phyloP scores from a whole-genome alignment of 2,113 vertebrate genomes.

The Erinaceus europaeus region DNA sequence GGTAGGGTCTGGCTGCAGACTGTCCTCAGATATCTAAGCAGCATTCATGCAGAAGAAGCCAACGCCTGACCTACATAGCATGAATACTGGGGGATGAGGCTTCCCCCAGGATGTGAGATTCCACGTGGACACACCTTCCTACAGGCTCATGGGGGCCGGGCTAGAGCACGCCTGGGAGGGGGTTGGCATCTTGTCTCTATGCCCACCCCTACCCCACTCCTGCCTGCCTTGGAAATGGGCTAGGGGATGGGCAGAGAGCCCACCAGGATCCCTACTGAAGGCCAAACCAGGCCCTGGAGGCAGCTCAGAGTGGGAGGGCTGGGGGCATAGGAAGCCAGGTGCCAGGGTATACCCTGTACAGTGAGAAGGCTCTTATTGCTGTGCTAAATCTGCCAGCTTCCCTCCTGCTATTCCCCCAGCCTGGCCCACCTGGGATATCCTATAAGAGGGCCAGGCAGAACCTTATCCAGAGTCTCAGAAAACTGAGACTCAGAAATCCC shows the following conservation, averaged over 20 bases:
- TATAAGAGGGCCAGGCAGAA: neutral
- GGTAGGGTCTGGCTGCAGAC: neutral
- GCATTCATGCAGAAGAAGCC: conserved; percentile 6
- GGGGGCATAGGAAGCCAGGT: neutral
- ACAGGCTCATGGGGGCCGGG: neutral
- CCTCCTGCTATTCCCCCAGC: no score
- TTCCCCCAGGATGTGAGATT: conserved; percentile 36
- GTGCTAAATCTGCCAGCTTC: no score
- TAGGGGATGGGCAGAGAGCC: no score
- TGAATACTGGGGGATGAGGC: neutral
- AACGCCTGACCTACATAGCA: conserved; percentile 49
- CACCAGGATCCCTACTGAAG: no score
- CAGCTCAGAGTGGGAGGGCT: neutral
- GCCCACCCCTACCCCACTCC: no score
- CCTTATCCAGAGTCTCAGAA: neutral
- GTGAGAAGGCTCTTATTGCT: no score
- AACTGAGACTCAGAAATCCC: neutral
- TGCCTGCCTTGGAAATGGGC: no score
- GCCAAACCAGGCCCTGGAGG: neutral
- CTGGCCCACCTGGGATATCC: no score
- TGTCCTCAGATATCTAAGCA: neutral
- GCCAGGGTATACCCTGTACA: no score
- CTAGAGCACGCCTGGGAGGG: no score
- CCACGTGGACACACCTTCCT: conserved; percentile 42
- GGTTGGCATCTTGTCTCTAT: neutral